Evolutionary conservation across 30 jellyfish, hydroid and myxozoan species (phyloP).

Genomic region (Haliclystus octoradiatus): DNA sequence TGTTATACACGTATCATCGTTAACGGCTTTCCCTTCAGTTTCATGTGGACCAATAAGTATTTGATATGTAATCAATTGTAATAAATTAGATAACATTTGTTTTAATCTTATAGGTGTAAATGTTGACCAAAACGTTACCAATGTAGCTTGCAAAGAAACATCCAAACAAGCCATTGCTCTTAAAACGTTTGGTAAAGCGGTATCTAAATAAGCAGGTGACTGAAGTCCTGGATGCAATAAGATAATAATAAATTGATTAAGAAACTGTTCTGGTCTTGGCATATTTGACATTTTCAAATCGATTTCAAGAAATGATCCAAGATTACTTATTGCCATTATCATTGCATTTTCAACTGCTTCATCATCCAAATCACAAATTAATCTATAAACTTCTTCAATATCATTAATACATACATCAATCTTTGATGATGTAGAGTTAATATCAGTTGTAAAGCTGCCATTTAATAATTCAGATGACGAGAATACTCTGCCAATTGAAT

Average conservation of each 20-base stretch:
- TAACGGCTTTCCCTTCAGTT: slow-evolving; percentile 27
- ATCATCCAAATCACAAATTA: slow-evolving; percentile 24
- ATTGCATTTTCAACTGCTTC: slow-evolving; percentile 59
- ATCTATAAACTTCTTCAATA: slow-evolving; percentile 20
- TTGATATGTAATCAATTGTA: slow-evolving; percentile 50
- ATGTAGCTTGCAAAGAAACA: slow-evolving; percentile 10
- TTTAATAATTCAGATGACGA: slow-evolving; percentile 59
- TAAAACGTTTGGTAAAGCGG: slow-evolving; percentile 61
- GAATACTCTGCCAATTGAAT: slow-evolving; percentile 33
- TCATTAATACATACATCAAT: slow-evolving; percentile 29
- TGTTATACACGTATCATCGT: slow-evolving; percentile 46
- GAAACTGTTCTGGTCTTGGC: neutral
- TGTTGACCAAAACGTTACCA: slow-evolving; percentile 42
- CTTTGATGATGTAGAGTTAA: neutral
- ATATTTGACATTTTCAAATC: slow-evolving; percentile 22
- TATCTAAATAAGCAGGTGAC: slow-evolving; percentile 49
- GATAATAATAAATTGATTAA: slow-evolving; percentile 52
- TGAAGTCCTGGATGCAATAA: slow-evolving; percentile 50
- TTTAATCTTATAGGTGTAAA: slow-evolving; percentile 13
- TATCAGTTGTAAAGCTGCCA: slow-evolving; percentile 24
- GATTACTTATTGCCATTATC: slow-evolving; percentile 52
- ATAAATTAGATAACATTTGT: slow-evolving; percentile 35
- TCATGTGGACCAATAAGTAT: slow-evolving; percentile 31
- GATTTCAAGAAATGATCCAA: slow-evolving; percentile 47
- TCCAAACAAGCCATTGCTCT: slow-evolving; percentile 43